Evolutionary conservation across 2,113 vertebrate genomes (phyloP), one percentile per base, ranked within the genome.

Genomic region (Mastomys coucha): DNA sequence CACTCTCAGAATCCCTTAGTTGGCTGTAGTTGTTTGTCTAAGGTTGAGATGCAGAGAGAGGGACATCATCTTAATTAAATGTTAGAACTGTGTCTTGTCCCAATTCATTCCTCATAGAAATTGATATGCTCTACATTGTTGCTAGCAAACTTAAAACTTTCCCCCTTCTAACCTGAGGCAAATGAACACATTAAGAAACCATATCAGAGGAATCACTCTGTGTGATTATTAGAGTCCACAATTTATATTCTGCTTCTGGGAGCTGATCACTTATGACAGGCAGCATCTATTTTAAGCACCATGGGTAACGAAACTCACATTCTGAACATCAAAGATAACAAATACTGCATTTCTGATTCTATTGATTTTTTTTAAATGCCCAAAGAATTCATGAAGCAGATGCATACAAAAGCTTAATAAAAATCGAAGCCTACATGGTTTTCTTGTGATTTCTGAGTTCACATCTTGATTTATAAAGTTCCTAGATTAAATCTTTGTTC

Each of bases 231-330:
- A 86, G 51, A 95, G 78, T 45, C 58, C 36, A 45, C 73, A 96
- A 81, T 78, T 89, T 49, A 31, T 67, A 60, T 77, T 88, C 96
- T 87, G 56, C 5, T 78, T 94, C 53, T 16, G 56, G 81, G 92
- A 93, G 82, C 60, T 87, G 77, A 96, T 94, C 28, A 65, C 26
- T 95, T 93, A n/a, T 93, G 72, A 96, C 42, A 60, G 63, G 56
- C 45, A 72, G 81, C n/a, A 20, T 96, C 65, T 97, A 78, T 94
- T 89, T 97, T 63, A 89, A 87, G 91, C 73, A 85, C 49, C 22
- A 33, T 3, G 13, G 75, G 60, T 49, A 26, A 88, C 28, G 69
- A 89, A 63, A 10, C 63, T 13, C 33, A 65, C 36, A 87, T 91
- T 67, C 39, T 45, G 45, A 77, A 82, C 31, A 75, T 95, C 65